Evolutionary conservation across 2,113 vertebrate genomes (phyloP).

Genomic region (Gila orcuttii): DNA sequence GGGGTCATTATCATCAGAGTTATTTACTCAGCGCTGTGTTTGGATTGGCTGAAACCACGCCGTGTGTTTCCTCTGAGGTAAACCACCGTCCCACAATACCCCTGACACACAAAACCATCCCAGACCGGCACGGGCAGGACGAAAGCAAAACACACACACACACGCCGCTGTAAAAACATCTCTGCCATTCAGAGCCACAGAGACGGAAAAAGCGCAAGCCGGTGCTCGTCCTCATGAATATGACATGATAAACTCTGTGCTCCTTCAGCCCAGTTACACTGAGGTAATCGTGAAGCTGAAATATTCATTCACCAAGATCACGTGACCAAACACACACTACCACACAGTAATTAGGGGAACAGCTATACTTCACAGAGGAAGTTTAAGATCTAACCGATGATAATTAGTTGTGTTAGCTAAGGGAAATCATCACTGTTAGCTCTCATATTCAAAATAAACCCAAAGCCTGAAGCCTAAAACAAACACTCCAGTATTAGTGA

Average conservation of each 20-base stretch:
- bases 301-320: constrained; percentile 18
- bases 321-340: constrained; percentile 20
- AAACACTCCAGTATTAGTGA: not conserved
- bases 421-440: not conserved
- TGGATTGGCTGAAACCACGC: constrained; percentile 57
- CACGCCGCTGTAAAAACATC: not conserved
- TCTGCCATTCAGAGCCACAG: not conserved
- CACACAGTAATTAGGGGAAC: not conserved
- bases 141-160: not conserved
- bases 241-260: not conserved
- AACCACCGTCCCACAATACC: constrained; percentile 63
- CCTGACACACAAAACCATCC: not conserved
- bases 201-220: not conserved
- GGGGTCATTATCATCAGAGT: constrained; percentile 58
- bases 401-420: not conserved
- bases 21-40: constrained; percentile 67
- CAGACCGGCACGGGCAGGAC: not conserved
- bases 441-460: not conserved
- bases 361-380: not conserved
- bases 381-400: not conserved
- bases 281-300: not conserved
- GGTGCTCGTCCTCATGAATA: not conserved
- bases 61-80: constrained; percentile 66
- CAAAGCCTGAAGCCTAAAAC: not conserved
- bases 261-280: not conserved